Percentiles rank a stretch among this genome's conserved stretches.
These are phyloP conservation scores for Drosophila fuyamai DNA, from an alignment of 1,140 invertebrate genomes.

Conservation along the genomic window DNA sequence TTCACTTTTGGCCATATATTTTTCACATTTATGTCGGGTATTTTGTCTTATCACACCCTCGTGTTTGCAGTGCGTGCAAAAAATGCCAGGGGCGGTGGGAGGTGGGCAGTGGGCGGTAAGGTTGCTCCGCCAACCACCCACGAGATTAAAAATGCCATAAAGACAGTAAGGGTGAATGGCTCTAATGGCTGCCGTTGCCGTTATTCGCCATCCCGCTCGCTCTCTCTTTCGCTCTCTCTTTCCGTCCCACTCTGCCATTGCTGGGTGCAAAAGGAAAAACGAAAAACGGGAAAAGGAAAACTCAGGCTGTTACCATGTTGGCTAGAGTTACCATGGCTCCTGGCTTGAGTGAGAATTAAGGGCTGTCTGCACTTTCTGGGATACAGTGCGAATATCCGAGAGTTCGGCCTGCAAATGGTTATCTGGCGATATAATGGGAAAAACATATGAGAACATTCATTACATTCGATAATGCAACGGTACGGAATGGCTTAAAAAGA, in stretches of 20 bases:
- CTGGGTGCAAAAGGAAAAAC: slow-evolving; percentile 20
- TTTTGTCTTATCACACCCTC: slow-evolving; percentile 84
- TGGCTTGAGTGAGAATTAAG: slow-evolving; percentile 16
- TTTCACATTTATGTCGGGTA: slow-evolving; percentile 83
- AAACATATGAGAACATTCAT: slow-evolving; percentile 39
- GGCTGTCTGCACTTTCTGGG: slow-evolving; percentile 39
- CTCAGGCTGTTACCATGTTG: slow-evolving; percentile 43
- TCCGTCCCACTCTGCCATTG: not conserved
- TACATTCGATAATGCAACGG: slow-evolving; percentile 14
- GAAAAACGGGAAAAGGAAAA: slow-evolving; percentile 15
- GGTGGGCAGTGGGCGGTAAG: slow-evolving; percentile 14
- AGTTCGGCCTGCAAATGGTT: slow-evolving; percentile 9
- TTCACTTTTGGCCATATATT: slow-evolving; percentile 79
- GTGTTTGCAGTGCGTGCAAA: slow-evolving; percentile 81
- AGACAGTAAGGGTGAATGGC: slow-evolving; percentile 83
- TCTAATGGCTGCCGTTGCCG: slow-evolving; percentile 78
- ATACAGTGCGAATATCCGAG: slow-evolving; percentile 7
- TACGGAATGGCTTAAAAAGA: too few relatives aligned
- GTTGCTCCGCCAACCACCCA: slow-evolving; percentile 66
- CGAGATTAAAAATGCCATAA: slow-evolving; percentile 83
- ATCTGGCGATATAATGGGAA: slow-evolving; percentile 26
- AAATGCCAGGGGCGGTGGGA: slow-evolving; percentile 51
- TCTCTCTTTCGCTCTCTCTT: slow-evolving; percentile 12
- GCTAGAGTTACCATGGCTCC: slow-evolving; percentile 42
- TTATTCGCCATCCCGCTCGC: slow-evolving; percentile 58